Evolutionary conservation across 2,113 vertebrate species (phyloP), one percentile per base, ranked within the genome.

Genomic region (Garra rufa): DNA sequence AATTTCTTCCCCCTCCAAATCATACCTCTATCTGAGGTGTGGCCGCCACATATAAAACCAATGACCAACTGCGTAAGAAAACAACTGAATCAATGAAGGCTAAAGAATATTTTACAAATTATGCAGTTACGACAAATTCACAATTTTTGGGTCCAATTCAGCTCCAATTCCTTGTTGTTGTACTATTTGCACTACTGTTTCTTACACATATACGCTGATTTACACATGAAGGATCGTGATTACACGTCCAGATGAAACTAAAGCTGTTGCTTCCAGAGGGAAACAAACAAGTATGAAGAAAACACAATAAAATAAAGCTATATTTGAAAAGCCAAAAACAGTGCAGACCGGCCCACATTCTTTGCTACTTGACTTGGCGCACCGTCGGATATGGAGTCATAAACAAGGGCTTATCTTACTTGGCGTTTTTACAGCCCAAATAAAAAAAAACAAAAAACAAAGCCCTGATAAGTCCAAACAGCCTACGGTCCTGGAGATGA

Each of bases 351-450:
- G 6, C 9, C 73, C 19, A 44, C 34, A 61, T 52, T 86, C 28
- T 52, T 85, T 70, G 84, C 85, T 82, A 81, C 89, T 90, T 88
- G 83, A 65, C 55, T 79, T 87, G 87, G 87, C 21, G 7, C 17
- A 43, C 34, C 75, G 38, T 80, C 38, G 84, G 80, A 87, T 70
- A 83, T 75, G 63, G 80, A 82, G 83, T 69, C 43, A 69, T 44
- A n/a, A 65, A 65, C 28, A 24, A 55, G 21, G 9, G 21, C n/a
- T 48, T 77, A 17, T 71, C 50, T 78, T 76, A 14, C 44, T 41
- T 79, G 11, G 8, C 74, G 57, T 78, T 38, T 67, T 67, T 65
- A 67, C 44, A 41, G 28, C n/a, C 76, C 24, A 52, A 65, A 67
- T 28, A 24, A 41, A 84, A 71, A 24, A 74, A 17, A 4, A 38